A percentile compares a stretch with the other conserved stretches of the same genome.
These are phyloP conservation scores for Formica aserva DNA, from an alignment of 2,888 invertebrate species.

Conservation along the genomic window DNA sequence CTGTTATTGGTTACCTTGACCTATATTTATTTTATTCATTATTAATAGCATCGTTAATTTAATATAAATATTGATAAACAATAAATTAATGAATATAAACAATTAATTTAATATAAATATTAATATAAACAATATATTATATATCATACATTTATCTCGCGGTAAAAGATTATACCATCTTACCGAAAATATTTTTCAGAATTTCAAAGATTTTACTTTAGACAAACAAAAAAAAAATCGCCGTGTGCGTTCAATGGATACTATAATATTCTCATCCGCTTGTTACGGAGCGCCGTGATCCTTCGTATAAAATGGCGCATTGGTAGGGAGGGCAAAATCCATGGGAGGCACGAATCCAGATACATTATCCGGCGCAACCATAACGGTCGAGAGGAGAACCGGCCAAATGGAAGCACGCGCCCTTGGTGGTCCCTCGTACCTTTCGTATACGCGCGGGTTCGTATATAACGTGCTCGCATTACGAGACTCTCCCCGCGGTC, in stretches of 20 bases:
- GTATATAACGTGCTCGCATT: constrained; percentile 54
- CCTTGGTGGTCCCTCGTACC: constrained; percentile 71
- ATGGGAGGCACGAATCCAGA: constrained; percentile 71
- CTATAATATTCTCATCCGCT: not conserved
- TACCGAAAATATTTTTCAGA: not conserved
- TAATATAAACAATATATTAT: not conserved
- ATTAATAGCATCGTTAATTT: not conserved
- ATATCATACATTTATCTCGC: not conserved
- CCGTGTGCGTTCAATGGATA: not conserved
- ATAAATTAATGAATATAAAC: no score
- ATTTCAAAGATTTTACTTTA: not conserved
- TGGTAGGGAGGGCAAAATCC: constrained; percentile 37
- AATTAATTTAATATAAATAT: no score
- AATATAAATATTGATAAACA: no score
- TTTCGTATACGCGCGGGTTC: constrained; percentile 58
- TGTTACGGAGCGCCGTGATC: constrained; percentile 7
- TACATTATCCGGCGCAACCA: constrained; percentile 70
- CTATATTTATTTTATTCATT: not conserved
- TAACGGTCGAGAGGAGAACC: constrained; percentile 68
- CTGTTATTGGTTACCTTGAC: not conserved
- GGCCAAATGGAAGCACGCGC: constrained; percentile 70
- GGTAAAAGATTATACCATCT: not conserved
- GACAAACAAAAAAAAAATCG: not conserved
- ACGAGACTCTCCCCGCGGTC: constrained; percentile 62
- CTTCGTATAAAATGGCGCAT: constrained; percentile 2